Evolutionary conservation across 2,888 invertebrate genomes (phyloP).

Genomic region (Ichneumon xanthorius): DNA sequence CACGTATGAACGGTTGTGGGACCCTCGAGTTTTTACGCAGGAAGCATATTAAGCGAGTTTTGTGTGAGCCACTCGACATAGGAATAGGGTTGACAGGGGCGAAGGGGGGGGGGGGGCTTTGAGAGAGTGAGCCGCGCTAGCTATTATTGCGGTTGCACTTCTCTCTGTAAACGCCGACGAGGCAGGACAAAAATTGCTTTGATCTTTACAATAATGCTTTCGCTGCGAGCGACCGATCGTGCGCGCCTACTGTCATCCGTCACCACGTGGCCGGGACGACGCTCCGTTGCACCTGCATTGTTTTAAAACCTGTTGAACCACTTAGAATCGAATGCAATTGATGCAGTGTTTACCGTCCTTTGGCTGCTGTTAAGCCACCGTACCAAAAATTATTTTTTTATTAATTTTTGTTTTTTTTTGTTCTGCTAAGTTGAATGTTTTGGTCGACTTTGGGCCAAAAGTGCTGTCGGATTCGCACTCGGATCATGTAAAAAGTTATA

Average conservation of each 20-base stretch:
- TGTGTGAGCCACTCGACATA: constrained; percentile 52
- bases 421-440: too few species aligned
- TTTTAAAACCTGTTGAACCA: constrained; percentile 35
- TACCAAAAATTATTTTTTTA: too few species aligned
- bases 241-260: constrained; percentile 39
- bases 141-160: constrained; percentile 46
- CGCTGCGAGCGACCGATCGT: constrained; percentile 29
- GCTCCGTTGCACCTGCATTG: neutral
- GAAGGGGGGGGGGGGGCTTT: constrained; percentile 21
- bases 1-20: constrained; percentile 54
- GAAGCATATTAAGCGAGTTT: constrained; percentile 65
- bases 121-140: constrained; percentile 30
- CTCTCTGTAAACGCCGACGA: constrained; percentile 17
- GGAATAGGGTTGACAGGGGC: too few species aligned
- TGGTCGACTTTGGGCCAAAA: too few species aligned
- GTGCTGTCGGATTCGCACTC: too few species aligned
- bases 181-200: constrained; percentile 41
- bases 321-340: neutral
- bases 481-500: too few species aligned
- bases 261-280: neutral
- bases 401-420: too few species aligned
- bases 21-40: constrained; percentile 64
- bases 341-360: neutral
- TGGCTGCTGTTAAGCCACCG: too few species aligned
- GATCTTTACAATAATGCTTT: constrained; percentile 41